Conservation (phyloP, 1,140 invertebrate genomes). For the Saccostrea echinata region DNA sequence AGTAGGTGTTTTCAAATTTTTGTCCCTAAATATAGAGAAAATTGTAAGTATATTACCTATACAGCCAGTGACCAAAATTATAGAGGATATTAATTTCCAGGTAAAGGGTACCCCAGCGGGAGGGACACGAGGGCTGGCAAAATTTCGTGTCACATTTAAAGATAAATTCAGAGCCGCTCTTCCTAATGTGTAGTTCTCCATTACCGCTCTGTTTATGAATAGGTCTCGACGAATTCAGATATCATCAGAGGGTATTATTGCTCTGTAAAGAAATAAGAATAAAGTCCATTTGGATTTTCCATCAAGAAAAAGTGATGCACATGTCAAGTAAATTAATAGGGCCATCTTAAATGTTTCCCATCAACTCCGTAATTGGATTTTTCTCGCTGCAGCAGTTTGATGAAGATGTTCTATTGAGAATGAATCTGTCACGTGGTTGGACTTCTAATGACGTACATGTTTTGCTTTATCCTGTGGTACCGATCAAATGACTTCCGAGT, state of each 20-base stretch:
- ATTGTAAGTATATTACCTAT: neutral
- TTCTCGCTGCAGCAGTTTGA: slow-evolving; percentile 26
- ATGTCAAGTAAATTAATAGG: slow-evolving; percentile 38
- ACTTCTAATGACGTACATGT: slow-evolving; percentile 18
- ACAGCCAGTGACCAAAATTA: slow-evolving; percentile 5
- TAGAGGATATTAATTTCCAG: slow-evolving; percentile 34
- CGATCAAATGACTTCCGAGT: slow-evolving; percentile 28
- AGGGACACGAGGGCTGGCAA: neutral
- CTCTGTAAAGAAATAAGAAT: slow-evolving; percentile 15
- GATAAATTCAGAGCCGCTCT: slow-evolving; percentile 6
- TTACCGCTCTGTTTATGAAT: neutral
- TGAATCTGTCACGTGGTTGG: neutral
- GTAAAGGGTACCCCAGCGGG: neutral
- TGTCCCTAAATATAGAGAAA: slow-evolving; percentile 13
- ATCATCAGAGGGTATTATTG: neutral
- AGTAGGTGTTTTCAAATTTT: slow-evolving; percentile 5
- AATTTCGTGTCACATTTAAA: neutral
- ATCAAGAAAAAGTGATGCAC: slow-evolving; percentile 21
- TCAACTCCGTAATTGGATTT: slow-evolving; percentile 28
- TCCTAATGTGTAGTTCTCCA: neutral
- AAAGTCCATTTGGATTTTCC: slow-evolving; percentile 25
- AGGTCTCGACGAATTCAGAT: neutral
- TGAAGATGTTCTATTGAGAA: slow-evolving; percentile 35
- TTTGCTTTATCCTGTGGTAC: neutral
- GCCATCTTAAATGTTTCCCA: slow-evolving; percentile 16